Conservation (phyloP, 2,113 vertebrate genomes). For the Ceyx cyanopectus region DNA sequence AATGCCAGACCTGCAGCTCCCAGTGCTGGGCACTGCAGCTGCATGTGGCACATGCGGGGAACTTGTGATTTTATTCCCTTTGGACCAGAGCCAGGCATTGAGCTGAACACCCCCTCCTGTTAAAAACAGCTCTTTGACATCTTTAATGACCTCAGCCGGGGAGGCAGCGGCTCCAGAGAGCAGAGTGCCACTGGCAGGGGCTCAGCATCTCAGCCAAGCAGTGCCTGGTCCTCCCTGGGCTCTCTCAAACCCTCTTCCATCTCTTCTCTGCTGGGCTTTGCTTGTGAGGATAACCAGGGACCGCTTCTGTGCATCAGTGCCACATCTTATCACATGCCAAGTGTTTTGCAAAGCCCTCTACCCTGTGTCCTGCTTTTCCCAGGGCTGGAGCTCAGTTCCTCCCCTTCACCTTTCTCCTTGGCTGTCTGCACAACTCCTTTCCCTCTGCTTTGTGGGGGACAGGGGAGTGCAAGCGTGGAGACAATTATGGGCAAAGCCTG, state of each 20-base stretch:
- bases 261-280: not conserved
- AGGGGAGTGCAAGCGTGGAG: not conserved
- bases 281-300: not conserved
- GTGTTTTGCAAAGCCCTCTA: slow-evolving; percentile 1
- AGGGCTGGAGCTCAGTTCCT: not conserved
- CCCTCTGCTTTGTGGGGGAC: not conserved
- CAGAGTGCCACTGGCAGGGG: rapidly evolving
- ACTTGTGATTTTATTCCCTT: not conserved
- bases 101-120: not conserved
- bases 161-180: not conserved
- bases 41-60: rapidly evolving
- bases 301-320: rapidly evolving
- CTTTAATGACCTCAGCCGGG: not conserved
- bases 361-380: slow-evolving; percentile 1
- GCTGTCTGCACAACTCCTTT: not conserved
- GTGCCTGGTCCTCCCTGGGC: not conserved
- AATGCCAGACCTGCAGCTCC: rapidly evolving
- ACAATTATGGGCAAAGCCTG: not conserved
- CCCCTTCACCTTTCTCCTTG: slow-evolving; percentile 24
- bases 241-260: not conserved
- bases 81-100: not conserved
- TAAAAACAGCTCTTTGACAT: slow-evolving; percentile 24
- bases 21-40: not conserved
- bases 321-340: not conserved
- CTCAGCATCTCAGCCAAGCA: not conserved